These are phyloP conservation scores for Gastrophryne carolinensis DNA, from an alignment of 2,797 vertebrate species.

Conservation along the genomic window DNA sequence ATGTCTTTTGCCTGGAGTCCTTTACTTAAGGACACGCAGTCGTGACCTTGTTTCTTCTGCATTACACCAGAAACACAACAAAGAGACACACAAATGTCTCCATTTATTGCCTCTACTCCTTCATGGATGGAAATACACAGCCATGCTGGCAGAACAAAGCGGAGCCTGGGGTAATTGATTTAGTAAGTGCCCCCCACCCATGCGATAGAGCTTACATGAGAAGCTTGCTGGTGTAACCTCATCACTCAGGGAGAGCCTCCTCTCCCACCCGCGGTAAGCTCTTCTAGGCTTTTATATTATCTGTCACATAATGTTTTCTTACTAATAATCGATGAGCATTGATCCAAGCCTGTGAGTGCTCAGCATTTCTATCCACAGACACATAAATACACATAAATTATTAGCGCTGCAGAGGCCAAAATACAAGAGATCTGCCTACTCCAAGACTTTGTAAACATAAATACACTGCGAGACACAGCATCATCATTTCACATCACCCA, in stretches of 20 bases:
- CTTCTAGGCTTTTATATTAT: slow-evolving; percentile 45
- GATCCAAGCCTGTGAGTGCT: slow-evolving; percentile 39
- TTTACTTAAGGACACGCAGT: too few relatives aligned
- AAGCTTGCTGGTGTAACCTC: slow-evolving; percentile 21
- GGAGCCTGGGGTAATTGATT: slow-evolving; percentile 6
- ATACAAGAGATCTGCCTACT: slow-evolving; percentile 15
- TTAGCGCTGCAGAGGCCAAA: slow-evolving; percentile 31
- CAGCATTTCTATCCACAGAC: slow-evolving; percentile 37
- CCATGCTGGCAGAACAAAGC: background rate
- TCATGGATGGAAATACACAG: background rate
- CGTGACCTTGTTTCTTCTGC: too few relatives aligned
- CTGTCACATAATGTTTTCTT: slow-evolving; percentile 50
- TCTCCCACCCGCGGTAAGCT: slow-evolving; percentile 2
- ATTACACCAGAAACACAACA: too few relatives aligned
- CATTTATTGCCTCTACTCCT: background rate
- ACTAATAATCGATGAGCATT: slow-evolving; percentile 48
- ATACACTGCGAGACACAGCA: slow-evolving; percentile 10
- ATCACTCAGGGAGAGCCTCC: slow-evolving; percentile 22
- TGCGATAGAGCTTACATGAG: slow-evolving; percentile 15
- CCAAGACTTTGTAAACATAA: background rate
- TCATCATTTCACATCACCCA: slow-evolving; percentile 2
- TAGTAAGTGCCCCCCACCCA: slow-evolving; percentile 2
- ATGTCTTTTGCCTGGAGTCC: too few relatives aligned
- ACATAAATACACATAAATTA: slow-evolving; percentile 46
- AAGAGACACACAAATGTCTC: too few relatives aligned